Evolutionary conservation across 2,113 vertebrate species (phyloP).

Genomic region (Apaloderma vittatum): DNA sequence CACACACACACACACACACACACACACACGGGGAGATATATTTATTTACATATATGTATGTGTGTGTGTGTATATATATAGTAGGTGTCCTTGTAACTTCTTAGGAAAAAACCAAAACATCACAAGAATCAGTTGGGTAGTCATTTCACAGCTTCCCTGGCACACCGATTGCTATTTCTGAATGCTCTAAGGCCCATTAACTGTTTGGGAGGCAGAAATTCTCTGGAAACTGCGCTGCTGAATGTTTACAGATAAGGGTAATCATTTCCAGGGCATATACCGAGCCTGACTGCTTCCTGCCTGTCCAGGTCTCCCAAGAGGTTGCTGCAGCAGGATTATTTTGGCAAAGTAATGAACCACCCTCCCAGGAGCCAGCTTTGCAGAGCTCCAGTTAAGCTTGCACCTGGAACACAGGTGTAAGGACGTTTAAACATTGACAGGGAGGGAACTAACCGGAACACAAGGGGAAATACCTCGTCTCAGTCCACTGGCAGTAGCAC

Average conservation of each 20-base stretch:
- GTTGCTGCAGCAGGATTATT: neutral
- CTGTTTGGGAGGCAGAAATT: neutral
- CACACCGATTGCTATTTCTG: neutral
- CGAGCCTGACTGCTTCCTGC: neutral
- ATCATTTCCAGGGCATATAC: conserved; percentile 26
- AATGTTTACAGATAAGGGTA: conserved; percentile 16
- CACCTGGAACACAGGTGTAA: conserved; percentile 51
- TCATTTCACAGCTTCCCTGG: neutral
- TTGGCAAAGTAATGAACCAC: neutral
- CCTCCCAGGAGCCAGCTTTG: neutral
- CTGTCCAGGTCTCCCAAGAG: neutral
- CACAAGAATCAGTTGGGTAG: neutral
- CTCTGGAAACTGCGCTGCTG: neutral
- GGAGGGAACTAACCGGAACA: neutral
- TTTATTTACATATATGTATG: no score
- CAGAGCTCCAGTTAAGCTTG: neutral
- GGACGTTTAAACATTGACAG: conserved; percentile 41
- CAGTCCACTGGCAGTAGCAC: conserved; percentile 3
- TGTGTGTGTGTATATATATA: no score
- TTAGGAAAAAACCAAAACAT: neutral
- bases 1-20: no score
- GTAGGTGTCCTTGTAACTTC: neutral
- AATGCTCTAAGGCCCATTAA: conserved; percentile 35
- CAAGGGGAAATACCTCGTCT: conserved; percentile 43
- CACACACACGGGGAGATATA: no score